These are phyloP conservation scores for Gadopsis bispinosus DNA, from an alignment of 2,797 vertebrate species.

Conservation along the genomic window DNA sequence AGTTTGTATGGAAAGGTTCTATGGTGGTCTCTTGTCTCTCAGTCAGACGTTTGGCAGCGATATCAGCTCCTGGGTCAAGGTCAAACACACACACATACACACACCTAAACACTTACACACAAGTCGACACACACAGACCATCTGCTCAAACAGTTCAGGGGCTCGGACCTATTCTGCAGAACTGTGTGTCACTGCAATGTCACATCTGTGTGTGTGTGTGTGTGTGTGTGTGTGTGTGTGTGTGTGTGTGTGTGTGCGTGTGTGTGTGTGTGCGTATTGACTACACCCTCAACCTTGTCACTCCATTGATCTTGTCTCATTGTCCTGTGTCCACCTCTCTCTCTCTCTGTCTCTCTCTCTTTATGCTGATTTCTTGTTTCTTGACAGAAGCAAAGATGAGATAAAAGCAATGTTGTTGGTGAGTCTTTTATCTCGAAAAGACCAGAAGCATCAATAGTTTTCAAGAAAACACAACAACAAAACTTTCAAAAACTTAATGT, in stretches of 20 bases:
- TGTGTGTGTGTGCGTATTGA: slow-evolving; percentile 25
- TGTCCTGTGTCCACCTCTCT: slow-evolving; percentile 18
- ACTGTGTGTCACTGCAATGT: slow-evolving; percentile 59
- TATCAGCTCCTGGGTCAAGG: slow-evolving; percentile 62
- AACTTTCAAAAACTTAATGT: slow-evolving; percentile 55
- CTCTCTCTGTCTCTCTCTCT: slow-evolving; percentile 22
- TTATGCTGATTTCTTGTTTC: slow-evolving; percentile 32
- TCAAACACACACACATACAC: slow-evolving; percentile 44
- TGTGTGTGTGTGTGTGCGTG: slow-evolving; percentile 10
- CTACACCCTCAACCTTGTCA: slow-evolving; percentile 32
- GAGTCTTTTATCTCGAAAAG: slow-evolving; percentile 48
- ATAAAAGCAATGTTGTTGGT: slow-evolving; percentile 35
- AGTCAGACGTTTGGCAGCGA: slow-evolving; percentile 65
- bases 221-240: too few relatives aligned
- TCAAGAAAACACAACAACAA: slow-evolving; percentile 21
- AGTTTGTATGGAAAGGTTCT: slow-evolving; percentile 32
- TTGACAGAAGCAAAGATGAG: slow-evolving; percentile 50
- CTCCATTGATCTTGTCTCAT: slow-evolving; percentile 43
- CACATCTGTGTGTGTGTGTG: slow-evolving; percentile 44
- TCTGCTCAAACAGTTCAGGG: slow-evolving; percentile 71
- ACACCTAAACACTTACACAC: slow-evolving; percentile 35
- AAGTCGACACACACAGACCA: slow-evolving; percentile 67
- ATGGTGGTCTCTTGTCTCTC: slow-evolving; percentile 56
- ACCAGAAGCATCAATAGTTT: slow-evolving; percentile 31
- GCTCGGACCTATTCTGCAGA: slow-evolving; percentile 50